Conservation (phyloP, 2,888 invertebrate species). For the Drosophila mercatorum region DNA sequence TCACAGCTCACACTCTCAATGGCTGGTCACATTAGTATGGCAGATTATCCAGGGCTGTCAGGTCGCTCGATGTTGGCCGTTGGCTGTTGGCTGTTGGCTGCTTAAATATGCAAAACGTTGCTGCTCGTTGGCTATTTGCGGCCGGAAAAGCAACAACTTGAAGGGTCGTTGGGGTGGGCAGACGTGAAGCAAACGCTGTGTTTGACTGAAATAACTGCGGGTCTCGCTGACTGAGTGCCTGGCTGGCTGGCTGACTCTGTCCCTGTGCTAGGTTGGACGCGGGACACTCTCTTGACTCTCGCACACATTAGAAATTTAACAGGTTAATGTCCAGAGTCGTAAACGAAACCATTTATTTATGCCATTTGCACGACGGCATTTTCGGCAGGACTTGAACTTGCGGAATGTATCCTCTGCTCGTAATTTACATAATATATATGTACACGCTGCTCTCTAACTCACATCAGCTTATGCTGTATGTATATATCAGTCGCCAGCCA, state of each 20-base stretch:
- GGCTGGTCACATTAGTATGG: slow-evolving; percentile 70
- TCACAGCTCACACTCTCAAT: background rate
- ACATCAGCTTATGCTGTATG: slow-evolving; percentile 37
- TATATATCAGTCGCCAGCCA: slow-evolving; percentile 44
- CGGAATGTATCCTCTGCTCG: slow-evolving; percentile 44
- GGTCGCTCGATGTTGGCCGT: slow-evolving; percentile 53
- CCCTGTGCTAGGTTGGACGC: background rate
- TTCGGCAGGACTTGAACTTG: slow-evolving; percentile 52
- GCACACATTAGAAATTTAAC: slow-evolving; percentile 79
- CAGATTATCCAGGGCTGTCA: slow-evolving; percentile 73
- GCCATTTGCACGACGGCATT: slow-evolving; percentile 63
- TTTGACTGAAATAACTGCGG: slow-evolving; percentile 55
- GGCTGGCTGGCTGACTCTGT: slow-evolving; percentile 1
- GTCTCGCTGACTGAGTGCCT: slow-evolving; percentile 33
- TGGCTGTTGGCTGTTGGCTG: slow-evolving; percentile 62
- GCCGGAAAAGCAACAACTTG: slow-evolving; percentile 66
- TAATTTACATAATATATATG: slow-evolving; percentile 74
- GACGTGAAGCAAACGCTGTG: slow-evolving; percentile 21
- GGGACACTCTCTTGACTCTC: slow-evolving; percentile 56
- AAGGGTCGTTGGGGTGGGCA: background rate
- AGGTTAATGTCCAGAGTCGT: slow-evolving; percentile 81
- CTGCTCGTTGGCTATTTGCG: slow-evolving; percentile 64
- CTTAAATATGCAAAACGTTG: slow-evolving; percentile 78
- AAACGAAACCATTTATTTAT: slow-evolving; percentile 81
- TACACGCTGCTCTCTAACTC: background rate